Evolutionary conservation across 2,797 vertebrate genomes (phyloP), one percentile per base, ranked within the genome.

Genomic region (Chanos chanos): DNA sequence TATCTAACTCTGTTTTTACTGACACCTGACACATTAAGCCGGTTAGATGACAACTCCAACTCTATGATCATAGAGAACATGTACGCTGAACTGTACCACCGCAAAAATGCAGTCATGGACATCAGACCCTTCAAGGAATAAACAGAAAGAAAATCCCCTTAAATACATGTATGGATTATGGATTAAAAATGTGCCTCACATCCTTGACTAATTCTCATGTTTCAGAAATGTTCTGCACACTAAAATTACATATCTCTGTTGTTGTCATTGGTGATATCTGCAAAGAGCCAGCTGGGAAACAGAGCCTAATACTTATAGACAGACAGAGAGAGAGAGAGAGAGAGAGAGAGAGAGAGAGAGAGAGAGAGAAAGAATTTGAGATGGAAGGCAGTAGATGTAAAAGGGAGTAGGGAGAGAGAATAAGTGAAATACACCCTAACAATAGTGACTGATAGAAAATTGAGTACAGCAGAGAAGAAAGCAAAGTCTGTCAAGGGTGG

Each of bases 181-280:
- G 76, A 82, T 85, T 82, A 81, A 70, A 71, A 77, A 51, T 71
- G 50, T 39, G 34, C 55, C 77, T 51, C 41, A 55, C 73, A 79
- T 16, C 51, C 51, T 10, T 62, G 71, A 61, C 72, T 83, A 82
- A 85, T 84, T 77, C 72, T 27, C 61, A 25, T 76, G 76, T 81
- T 80, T 74, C 62, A 71, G 61, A 65, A 71, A 71, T n/a, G 65
- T 68, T 61, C 57, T 43, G 73, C 75, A 68, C 72, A 59, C 58
- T 43, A 18, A 77, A 72, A 77, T 75, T 56, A 67, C 3, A 16
- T 68, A 49, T 77, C 65, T 73, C 31, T 12, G 3, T 57, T 55
- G 4, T 45, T 57, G 57, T 66, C 54, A 63, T 22, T 33, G 60
- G 53, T 39, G 66, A 44, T 30, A 59, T 65, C 68, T 68, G 71